A percentile compares a stretch with the other conserved stretches of the same genome.
Evolutionary conservation across 2,888 invertebrate genomes (phyloP).

Genomic region (Agrochola macilenta): DNA sequence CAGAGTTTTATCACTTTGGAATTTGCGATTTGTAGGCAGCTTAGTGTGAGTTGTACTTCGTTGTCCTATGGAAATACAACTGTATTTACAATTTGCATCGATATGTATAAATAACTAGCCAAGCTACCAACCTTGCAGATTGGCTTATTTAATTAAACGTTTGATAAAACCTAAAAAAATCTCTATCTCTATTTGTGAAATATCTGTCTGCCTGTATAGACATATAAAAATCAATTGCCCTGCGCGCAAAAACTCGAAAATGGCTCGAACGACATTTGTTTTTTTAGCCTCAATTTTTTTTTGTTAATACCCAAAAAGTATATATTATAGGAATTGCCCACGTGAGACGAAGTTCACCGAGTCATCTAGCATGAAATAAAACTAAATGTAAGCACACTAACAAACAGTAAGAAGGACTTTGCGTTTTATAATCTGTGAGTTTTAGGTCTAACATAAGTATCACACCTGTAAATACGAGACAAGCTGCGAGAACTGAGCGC

Average conservation of each 20-base stretch:
- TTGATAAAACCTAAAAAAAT: not conserved
- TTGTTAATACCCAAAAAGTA: too few species aligned
- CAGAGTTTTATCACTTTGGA: constrained; percentile 95
- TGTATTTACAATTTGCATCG: too few species aligned
- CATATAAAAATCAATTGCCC: too few species aligned
- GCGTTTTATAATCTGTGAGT: not conserved
- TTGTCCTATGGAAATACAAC: constrained; percentile 85
- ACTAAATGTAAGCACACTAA: not conserved
- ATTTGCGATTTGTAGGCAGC: constrained; percentile 93
- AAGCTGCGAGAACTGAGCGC: constrained; percentile 97
- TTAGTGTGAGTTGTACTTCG: constrained; percentile 94
- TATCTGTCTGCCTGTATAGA: not conserved
- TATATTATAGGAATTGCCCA: too few species aligned
- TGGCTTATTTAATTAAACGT: not conserved
- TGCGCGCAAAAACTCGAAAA: too few species aligned
- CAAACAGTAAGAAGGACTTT: not conserved
- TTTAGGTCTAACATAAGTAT: not conserved
- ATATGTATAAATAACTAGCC: not conserved
- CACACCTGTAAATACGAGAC: constrained; percentile 93
- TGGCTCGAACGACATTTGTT: too few species aligned
- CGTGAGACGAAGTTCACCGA: too few species aligned
- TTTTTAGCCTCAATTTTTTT: too few species aligned
- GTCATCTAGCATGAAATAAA: not conserved
- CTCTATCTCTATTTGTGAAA: not conserved
- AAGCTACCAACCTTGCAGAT: not conserved